Evolutionary conservation across 2,113 vertebrate species (phyloP).

Genomic region (Podilymbus podiceps): DNA sequence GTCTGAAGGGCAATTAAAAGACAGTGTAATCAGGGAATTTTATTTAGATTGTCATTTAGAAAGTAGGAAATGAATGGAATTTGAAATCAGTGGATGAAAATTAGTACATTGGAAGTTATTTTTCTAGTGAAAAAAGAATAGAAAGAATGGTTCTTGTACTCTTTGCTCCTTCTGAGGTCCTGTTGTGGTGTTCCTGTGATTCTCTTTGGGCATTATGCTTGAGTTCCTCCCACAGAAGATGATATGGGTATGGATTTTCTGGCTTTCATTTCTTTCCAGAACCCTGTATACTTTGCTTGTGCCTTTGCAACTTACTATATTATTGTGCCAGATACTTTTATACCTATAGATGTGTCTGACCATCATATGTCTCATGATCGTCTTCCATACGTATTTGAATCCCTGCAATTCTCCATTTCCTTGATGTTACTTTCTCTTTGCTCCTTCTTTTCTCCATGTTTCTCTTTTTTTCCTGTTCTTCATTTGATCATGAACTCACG

Average conservation of each 20-base stretch:
- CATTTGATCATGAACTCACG: neutral
- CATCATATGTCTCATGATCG: neutral
- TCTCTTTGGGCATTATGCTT: neutral
- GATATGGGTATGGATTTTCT: neutral
- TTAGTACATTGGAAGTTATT: neutral
- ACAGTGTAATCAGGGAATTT: neutral
- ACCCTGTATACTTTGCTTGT: neutral
- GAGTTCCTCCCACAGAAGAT: neutral
- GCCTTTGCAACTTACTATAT: neutral
- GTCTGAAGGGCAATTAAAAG: neutral
- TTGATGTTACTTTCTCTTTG: neutral
- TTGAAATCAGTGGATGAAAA: neutral
- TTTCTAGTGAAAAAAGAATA: neutral
- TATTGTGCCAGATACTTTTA: neutral
- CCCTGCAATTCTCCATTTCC: neutral
- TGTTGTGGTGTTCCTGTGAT: neutral
- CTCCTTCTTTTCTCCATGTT: neutral
- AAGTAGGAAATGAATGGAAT: neutral
- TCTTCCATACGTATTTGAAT: neutral
- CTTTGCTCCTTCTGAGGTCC: neutral
- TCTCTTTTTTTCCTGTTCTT: neutral
- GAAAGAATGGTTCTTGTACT: neutral
- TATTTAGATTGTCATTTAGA: neutral
- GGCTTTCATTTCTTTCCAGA: neutral
- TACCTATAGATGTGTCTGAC: neutral